Percentiles rank a stretch among this genome's conserved stretches.
Evolutionary conservation across 2,888 invertebrate species (phyloP).

Genomic region (Troides aeacus): DNA sequence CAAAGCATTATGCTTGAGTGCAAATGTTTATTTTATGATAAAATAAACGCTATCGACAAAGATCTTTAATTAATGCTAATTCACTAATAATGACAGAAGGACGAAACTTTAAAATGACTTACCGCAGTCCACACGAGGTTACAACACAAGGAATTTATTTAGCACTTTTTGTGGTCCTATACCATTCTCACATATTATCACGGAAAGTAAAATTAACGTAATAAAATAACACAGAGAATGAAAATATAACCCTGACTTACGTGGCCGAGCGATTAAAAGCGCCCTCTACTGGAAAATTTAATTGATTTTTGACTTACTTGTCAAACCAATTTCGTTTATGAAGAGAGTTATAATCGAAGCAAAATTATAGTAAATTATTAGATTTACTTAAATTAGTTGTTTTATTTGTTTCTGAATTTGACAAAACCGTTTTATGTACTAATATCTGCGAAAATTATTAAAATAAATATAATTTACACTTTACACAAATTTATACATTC

Average conservation of each 20-base stretch:
- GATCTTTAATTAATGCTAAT: slow-evolving; percentile 69
- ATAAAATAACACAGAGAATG: slow-evolving; percentile 63
- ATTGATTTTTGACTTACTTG: slow-evolving; percentile 68
- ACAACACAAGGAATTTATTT: slow-evolving; percentile 56
- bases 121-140: slow-evolving; percentile 54
- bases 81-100: slow-evolving; percentile 69
- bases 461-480: too few species aligned
- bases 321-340: slow-evolving; percentile 43
- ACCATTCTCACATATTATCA: slow-evolving; percentile 70
- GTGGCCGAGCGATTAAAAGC: slow-evolving; percentile 75
- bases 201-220: slow-evolving; percentile 59
- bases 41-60: slow-evolving; percentile 51
- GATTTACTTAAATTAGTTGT: background rate
- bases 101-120: slow-evolving; percentile 52
- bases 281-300: slow-evolving; percentile 61
- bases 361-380: background rate
- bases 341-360: background rate
- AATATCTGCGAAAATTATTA: too few species aligned
- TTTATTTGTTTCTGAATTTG: too few species aligned
- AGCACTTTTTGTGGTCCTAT: slow-evolving; percentile 54
- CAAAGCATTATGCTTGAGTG: slow-evolving; percentile 18
- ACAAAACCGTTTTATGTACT: too few species aligned
- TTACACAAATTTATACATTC: too few species aligned
- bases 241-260: slow-evolving; percentile 79
- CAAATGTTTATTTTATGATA: slow-evolving; percentile 56